Evolutionary conservation across 2,113 vertebrate genomes (phyloP).

Genomic region (Lepisosteus oculatus): DNA sequence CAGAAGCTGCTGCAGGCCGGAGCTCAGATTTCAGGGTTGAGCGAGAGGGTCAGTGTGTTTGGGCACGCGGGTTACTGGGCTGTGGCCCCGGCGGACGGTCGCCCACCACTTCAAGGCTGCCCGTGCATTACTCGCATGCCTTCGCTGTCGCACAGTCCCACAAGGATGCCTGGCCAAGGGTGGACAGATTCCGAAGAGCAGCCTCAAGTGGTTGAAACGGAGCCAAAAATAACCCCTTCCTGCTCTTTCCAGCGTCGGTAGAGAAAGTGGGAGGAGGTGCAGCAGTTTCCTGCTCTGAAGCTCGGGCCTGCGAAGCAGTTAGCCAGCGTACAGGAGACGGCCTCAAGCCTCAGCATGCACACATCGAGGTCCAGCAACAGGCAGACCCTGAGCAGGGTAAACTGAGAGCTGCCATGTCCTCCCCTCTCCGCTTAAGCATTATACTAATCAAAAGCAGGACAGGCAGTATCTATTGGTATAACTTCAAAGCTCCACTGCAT

Average conservation of each 20-base stretch:
- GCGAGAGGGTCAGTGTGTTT: not conserved
- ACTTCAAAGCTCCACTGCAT: too few species aligned
- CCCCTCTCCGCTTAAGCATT: too few species aligned
- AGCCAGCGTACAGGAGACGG: not conserved
- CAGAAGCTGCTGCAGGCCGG: not conserved
- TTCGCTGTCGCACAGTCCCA: not conserved
- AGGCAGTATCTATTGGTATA: too few species aligned
- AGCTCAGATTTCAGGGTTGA: not conserved
- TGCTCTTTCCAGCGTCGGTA: constrained; percentile 9
- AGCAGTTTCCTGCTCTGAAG: not conserved
- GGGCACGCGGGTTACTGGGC: not conserved
- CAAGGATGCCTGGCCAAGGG: not conserved
- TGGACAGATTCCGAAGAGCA: constrained; percentile 5
- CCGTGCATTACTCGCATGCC: not conserved
- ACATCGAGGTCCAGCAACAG: too few species aligned
- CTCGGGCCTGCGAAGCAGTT: not conserved
- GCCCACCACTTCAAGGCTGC: constrained; percentile 7
- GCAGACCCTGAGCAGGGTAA: too few species aligned
- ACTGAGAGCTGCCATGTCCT: too few species aligned
- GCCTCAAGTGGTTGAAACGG: constrained; percentile 21
- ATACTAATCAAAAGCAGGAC: too few species aligned
- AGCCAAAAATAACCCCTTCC: constrained; percentile 29
- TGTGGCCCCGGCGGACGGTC: not conserved
- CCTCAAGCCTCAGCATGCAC: not conserved
- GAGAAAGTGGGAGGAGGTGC: constrained; percentile 26